Conservation (phyloP, 2,888 invertebrate species). For the Cabera pusaria region DNA sequence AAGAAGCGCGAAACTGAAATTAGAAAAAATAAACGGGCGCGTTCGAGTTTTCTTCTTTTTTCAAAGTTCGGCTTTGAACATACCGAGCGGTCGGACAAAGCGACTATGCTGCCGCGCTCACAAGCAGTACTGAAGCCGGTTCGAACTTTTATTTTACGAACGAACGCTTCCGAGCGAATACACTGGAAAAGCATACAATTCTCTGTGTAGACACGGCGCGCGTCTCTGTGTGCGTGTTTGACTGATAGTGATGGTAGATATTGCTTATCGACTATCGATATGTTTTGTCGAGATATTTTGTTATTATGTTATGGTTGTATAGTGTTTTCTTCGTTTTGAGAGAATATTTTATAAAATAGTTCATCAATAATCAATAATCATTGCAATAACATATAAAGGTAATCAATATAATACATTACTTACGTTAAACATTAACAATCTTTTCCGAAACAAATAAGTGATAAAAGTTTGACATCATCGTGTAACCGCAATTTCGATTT, state of each 20-base stretch:
- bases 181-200: conserved; percentile 33
- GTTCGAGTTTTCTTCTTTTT: conserved; percentile 41
- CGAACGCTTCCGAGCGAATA: conserved; percentile 52
- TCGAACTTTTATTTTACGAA: conserved; percentile 59
- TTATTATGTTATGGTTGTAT: no score
- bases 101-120: conserved; percentile 54
- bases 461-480: no score
- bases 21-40: conserved; percentile 16
- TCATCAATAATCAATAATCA: no score
- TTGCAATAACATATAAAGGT: no score
- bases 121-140: conserved; percentile 54
- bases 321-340: no score
- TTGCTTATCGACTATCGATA: conserved; percentile 16
- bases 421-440: no score
- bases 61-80: conserved; percentile 40
- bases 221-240: conserved; percentile 40
- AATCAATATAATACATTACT: no score
- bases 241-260: conserved; percentile 20
- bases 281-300: no score
- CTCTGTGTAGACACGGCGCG: conserved; percentile 20
- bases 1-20: conserved; percentile 19
- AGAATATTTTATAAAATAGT: no score
- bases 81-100: conserved; percentile 58
- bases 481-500: no score
- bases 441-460: no score